Evolutionary conservation across 2,797 vertebrate genomes (phyloP).

Genomic region (Cephalopachus bancanus): DNA sequence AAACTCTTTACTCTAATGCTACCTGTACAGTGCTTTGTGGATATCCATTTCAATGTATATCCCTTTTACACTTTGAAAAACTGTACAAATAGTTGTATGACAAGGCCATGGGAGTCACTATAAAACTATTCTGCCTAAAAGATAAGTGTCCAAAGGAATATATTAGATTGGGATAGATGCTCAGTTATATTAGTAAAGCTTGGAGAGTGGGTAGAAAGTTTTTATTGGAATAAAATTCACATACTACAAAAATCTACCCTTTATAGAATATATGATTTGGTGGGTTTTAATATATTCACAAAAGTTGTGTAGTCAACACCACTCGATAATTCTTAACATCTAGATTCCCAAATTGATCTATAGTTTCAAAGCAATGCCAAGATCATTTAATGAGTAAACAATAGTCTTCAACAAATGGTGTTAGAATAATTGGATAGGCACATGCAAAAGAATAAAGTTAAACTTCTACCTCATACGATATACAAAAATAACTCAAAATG

Average conservation of each 20-base stretch:
- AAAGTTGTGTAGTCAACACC: background rate
- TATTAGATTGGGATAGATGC: background rate
- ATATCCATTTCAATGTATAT: background rate
- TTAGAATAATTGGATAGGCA: background rate
- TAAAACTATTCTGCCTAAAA: conserved; percentile 27
- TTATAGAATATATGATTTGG: background rate
- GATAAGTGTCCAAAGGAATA: conserved; percentile 16
- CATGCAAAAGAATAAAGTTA: background rate
- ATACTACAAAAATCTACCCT: background rate
- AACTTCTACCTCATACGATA: background rate
- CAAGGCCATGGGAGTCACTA: background rate
- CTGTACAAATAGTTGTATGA: background rate
- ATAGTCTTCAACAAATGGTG: conserved; percentile 1
- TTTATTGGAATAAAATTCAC: conserved; percentile 1
- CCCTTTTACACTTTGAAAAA: conserved; percentile 15
- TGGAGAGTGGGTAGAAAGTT: conserved; percentile 3
- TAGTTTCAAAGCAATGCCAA: background rate
- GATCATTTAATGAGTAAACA: background rate
- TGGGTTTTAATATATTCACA: conserved; percentile 9
- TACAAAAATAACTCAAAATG: background rate
- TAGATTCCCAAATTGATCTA: background rate
- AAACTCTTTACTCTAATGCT: background rate
- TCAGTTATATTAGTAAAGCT: background rate
- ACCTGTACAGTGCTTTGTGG: background rate
- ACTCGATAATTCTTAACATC: background rate